A percentile compares a stretch with the other conserved stretches of the same genome.
Conservation (phyloP, 2,113 vertebrate genomes). For the Typhlomys cinereus region DNA sequence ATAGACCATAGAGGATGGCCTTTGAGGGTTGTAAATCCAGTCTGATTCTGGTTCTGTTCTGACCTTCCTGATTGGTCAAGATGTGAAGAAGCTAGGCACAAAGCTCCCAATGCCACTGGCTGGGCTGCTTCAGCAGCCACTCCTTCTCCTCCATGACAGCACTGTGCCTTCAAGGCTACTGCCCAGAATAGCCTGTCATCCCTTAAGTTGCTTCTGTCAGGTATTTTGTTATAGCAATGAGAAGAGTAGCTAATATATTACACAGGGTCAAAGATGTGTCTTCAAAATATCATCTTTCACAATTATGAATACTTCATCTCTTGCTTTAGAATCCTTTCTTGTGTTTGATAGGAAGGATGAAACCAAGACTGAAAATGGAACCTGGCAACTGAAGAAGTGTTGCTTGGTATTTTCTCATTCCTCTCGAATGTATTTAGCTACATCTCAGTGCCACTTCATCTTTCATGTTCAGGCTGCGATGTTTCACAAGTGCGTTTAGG, state of each 20-base stretch:
- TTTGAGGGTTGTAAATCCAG: background rate
- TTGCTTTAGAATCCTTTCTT: constrained; percentile 35
- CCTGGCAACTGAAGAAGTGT: constrained; percentile 65
- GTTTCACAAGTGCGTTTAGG: constrained; percentile 50
- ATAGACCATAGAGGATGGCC: background rate
- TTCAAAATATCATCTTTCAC: background rate
- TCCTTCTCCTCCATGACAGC: background rate
- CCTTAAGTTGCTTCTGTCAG: background rate
- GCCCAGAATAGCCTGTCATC: background rate
- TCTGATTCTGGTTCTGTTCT: background rate
- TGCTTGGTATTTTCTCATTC: constrained; percentile 59
- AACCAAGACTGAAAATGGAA: constrained; percentile 63
- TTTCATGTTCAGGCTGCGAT: constrained; percentile 62
- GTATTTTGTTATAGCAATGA: background rate
- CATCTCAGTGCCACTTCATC: constrained; percentile 38
- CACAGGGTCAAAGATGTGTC: constrained; percentile 5
- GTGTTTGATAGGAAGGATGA: constrained; percentile 24
- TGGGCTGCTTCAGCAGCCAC: background rate
- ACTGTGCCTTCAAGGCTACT: background rate
- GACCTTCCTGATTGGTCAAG: background rate
- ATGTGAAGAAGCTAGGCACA: background rate
- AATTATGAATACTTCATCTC: constrained; percentile 13
- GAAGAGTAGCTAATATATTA: background rate
- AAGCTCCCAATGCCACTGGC: no score
- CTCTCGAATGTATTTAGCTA: constrained; percentile 55